Conservation (phyloP, 2,888 invertebrate species). For the Litoditis marina region DNA sequence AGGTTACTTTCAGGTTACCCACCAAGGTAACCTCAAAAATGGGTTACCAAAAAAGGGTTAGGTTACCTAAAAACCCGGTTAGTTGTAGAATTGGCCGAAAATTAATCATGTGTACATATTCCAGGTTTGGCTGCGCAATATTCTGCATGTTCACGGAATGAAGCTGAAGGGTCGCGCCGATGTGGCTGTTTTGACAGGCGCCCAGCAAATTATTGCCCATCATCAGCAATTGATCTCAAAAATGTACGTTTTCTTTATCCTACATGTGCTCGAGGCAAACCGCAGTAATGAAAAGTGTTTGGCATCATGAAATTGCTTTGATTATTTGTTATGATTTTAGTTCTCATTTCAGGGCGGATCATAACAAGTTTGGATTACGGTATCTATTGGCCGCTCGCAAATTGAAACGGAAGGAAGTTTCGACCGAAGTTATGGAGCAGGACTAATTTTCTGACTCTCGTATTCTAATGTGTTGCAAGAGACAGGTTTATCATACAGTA, state of each 20-base stretch:
- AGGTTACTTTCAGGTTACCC: no score
- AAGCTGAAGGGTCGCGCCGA: constrained; percentile 46
- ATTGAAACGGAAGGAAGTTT: constrained; percentile 11
- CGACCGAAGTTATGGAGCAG: no score
- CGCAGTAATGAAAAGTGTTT: neutral
- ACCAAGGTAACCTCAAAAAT: no score
- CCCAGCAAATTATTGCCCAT: constrained; percentile 50
- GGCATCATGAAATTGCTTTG: neutral
- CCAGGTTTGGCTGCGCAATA: constrained; percentile 42
- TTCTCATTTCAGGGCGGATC: constrained; percentile 35
- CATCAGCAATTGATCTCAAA: constrained; percentile 35
- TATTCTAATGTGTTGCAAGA: neutral
- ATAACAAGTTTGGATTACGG: constrained; percentile 41
- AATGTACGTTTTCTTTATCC: constrained; percentile 19
- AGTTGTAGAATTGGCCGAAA: no score
- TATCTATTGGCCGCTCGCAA: constrained; percentile 30
- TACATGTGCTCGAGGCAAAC: no score
- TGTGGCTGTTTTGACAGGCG: constrained; percentile 44
- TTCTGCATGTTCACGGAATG: constrained; percentile 45
- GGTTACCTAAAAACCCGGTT: no score
- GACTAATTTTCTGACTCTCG: neutral
- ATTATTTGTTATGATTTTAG: neutral
- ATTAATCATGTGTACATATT: no score
- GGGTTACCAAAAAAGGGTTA: no score
- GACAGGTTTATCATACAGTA: no score